Percentiles rank a stretch among this genome's conserved stretches.
Conservation (phyloP, 1,140 invertebrate species). For the Bombus pyrosoma region DNA sequence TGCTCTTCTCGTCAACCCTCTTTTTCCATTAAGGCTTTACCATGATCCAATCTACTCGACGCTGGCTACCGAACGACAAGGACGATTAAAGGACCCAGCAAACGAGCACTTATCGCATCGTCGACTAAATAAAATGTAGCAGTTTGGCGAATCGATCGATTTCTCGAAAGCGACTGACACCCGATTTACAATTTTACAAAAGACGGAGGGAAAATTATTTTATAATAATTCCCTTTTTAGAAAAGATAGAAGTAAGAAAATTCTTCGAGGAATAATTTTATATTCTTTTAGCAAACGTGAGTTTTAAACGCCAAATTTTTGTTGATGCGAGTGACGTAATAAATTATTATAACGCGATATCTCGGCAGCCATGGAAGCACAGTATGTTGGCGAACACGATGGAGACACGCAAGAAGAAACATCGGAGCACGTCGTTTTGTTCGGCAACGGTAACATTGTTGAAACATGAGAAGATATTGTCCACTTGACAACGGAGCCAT, state of each 20-base stretch:
- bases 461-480: conserved; percentile 75
- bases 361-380: conserved; percentile 10
- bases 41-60: conserved; percentile 14
- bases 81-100: neutral
- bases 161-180: neutral
- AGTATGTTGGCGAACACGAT: conserved; percentile 14
- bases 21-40: conserved; percentile 37
- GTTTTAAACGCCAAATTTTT: neutral
- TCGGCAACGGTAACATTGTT: conserved; percentile 66
- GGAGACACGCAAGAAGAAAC: conserved; percentile 43
- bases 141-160: neutral
- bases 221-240: rapidly evolving
- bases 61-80: neutral
- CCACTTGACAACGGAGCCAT: conserved; percentile 67
- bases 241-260: neutral
- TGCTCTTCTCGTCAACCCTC: conserved; percentile 22
- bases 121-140: neutral
- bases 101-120: conserved; percentile 4
- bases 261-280: no score
- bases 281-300: no score
- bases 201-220: neutral
- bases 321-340: conserved; percentile 33
- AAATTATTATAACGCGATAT: conserved; percentile 61
- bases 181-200: neutral
- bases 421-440: conserved; percentile 66